Evolutionary conservation across 1,140 invertebrate species (phyloP), one percentile per base, ranked within the genome.

Genomic region (Apis laboriosa): DNA sequence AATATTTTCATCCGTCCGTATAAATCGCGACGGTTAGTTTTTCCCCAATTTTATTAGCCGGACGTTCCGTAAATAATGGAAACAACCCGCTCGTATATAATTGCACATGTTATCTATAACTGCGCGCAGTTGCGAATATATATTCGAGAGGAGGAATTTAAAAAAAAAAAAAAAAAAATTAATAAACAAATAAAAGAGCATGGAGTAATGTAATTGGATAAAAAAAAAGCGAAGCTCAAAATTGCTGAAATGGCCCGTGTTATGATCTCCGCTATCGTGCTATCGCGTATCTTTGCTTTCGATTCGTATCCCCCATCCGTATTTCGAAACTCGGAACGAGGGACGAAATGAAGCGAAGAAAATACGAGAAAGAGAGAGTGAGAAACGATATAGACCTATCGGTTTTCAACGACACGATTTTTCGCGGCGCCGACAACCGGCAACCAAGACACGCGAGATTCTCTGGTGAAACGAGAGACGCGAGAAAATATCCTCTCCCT

Each of bases 1-100:
- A 82, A 82, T 82, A 82, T 82, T 82, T 82, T 67, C 80, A 82
- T 66, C 80, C 73, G n/a, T 77, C 80, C 80, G 73, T 82, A 77
- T 82, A 82, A 82, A 82, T 82, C 53, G 72, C 55, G n/a, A 53
- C 61, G 77, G 72, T 75, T 75, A 66, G 72, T 75, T 75, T 76
- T 76, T 67, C 24, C 56, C 56, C 80, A 43, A 82, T 82, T 82
- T 82, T 82, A 82, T 82, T 77, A 82, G 80, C 63, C 73, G 80
- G 53, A 56, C 80, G 73, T 82, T 68, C 73, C 73, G 64, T 76
- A 82, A 82, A 82, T 77, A 82, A 82, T 82, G 73, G 80, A 77
- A 82, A 67, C 80, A 55, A 77, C 58, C 73, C 67, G 58, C 67
- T 56, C 81, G 66, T 77, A 77, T 77, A 78, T 78, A 83, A 81